Conservation (phyloP, 2,888 invertebrate genomes). For the Parasteatoda lunata region DNA sequence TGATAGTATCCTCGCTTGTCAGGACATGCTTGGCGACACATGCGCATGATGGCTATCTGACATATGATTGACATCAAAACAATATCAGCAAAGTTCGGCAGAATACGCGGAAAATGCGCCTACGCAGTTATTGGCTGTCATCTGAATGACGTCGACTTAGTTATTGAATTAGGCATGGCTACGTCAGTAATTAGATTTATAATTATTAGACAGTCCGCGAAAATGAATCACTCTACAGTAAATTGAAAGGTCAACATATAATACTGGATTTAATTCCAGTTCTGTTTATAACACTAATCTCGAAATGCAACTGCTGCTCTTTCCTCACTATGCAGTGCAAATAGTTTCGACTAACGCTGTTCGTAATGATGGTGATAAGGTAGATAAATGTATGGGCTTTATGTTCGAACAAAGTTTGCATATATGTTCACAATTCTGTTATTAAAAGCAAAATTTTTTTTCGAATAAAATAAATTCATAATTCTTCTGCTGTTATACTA, state of each 20-base stretch:
- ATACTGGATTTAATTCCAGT: background rate
- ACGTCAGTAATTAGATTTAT: constrained; percentile 56
- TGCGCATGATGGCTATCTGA: constrained; percentile 36
- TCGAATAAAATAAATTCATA: too few species aligned
- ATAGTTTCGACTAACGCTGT: too few species aligned
- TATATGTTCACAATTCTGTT: too few species aligned
- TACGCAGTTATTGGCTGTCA: constrained; percentile 7
- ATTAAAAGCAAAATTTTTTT: too few species aligned
- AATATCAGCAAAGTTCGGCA: constrained; percentile 35
- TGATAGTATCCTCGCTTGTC: constrained; percentile 1
- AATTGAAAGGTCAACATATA: constrained; percentile 39
- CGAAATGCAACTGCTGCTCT: too few species aligned
- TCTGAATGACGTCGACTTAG: constrained; percentile 18
- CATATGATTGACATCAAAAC: constrained; percentile 49
- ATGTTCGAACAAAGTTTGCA: too few species aligned
- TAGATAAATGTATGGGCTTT: too few species aligned
- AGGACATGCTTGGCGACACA: constrained; percentile 20
- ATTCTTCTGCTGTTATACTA: too few species aligned
- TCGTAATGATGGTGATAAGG: too few species aligned
- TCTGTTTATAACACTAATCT: too few species aligned
- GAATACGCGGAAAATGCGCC: background rate
- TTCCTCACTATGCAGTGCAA: too few species aligned
- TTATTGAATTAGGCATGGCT: constrained; percentile 40
- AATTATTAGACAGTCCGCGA: constrained; percentile 44
- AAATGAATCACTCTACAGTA: constrained; percentile 29